These are phyloP conservation scores for Tachina grossa DNA, from an alignment of 2,888 invertebrate species.

Conservation along the genomic window DNA sequence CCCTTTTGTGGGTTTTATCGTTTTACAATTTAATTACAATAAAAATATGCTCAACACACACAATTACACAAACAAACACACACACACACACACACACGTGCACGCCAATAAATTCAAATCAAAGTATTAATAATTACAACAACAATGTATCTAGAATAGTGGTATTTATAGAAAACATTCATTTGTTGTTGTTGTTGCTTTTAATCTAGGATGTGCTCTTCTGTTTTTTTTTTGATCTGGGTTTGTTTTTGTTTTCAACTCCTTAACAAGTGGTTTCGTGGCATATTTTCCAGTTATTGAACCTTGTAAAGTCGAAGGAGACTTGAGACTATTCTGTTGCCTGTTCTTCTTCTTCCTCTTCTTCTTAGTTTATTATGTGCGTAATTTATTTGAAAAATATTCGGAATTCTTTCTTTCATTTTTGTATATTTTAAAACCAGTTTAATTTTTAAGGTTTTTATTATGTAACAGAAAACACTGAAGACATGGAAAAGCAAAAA, in stretches of 20 bases:
- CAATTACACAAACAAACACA: background rate
- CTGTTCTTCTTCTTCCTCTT: background rate
- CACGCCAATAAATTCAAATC: background rate
- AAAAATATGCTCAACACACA: conserved; percentile 8
- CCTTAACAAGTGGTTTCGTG: conserved; percentile 53
- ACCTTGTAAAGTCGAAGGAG: conserved; percentile 22
- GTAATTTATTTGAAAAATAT: conserved; percentile 48
- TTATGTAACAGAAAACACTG: conserved; percentile 57
- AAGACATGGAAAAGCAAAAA: conserved; percentile 26
- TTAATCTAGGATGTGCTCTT: conserved; percentile 44
- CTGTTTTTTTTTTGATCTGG: background rate
- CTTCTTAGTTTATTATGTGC: background rate
- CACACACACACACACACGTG: background rate
- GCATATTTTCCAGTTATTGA: conserved; percentile 50
- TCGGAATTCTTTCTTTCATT: conserved; percentile 29
- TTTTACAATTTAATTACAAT: conserved; percentile 51
- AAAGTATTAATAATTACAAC: background rate
- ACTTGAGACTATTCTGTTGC: background rate
- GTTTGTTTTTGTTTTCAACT: conserved; percentile 11
- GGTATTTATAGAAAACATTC: background rate
- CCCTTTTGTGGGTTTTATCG: conserved; percentile 40
- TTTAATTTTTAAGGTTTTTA: conserved; percentile 35
- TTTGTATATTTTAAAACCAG: conserved; percentile 51
- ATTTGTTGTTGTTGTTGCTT: conserved; percentile 16
- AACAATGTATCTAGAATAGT: background rate